Base-by-base conservation (phyloP, 2,888 invertebrate species). In the Polyploca ridens region DNA sequence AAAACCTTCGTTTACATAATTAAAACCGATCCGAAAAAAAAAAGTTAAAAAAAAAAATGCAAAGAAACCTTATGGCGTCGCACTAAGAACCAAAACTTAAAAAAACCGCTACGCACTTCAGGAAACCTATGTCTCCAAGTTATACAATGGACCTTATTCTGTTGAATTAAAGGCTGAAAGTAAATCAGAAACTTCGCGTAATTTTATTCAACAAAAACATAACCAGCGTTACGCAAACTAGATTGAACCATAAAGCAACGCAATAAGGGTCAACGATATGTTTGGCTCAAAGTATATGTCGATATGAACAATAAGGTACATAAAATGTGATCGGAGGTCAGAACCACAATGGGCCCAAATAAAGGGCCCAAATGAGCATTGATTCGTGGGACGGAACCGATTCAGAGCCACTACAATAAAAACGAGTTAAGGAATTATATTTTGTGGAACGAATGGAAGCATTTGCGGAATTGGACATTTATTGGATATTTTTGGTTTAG, bases 281-380 rank as follows among this genome's bases (percentile, higher is more conserved):
- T 44, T 44, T 14, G 44, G 14, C 3, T 13, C 8, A 11, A 41
- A 3, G 3, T 41, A 41, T 3, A 5, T 46, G n/a, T 46, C n/a
- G 46, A 46, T 46, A 46, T 14, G 44, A 14, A 44, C 49, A 16
- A 16, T 16, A 19, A 10, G 54, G 54, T 54, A 33, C n/a, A 63
- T 54, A 33, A 33, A 62, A 54, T 33, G 57, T 35, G 54, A 63
- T 49, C n/a, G 16, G 19, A 19, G 54, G 54, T 54, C 54, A 54
- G 19, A 19, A 5, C 49, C 54, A 54, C 54, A 54, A 54, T 54
- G 54, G 19, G 19, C 19, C 19, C 10, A 16, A 54, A 19, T 49
- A 49, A 54, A 54, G 19, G 54, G 54, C 19, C 10, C 54, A 54
- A 54, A 54, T 16, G 54, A 54, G 19, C 54, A 54, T 54, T 54